These are phyloP conservation scores for Coelinius sp. DNA, from an alignment of 2,888 invertebrate genomes.

Conservation along the genomic window DNA sequence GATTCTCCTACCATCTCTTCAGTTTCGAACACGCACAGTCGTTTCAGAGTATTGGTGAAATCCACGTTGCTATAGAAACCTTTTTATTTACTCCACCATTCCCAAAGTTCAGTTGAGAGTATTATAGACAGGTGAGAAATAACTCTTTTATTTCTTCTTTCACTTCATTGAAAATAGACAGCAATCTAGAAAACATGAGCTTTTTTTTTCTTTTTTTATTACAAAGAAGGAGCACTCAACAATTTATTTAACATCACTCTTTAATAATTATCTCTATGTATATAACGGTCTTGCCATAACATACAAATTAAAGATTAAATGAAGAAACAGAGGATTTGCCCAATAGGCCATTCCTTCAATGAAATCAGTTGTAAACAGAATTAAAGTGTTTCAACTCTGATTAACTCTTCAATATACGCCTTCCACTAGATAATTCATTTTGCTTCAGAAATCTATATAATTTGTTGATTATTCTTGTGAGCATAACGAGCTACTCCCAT, in stretches of 20 bases:
- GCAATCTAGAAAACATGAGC: slow-evolving; percentile 41
- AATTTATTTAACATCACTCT: slow-evolving; percentile 42
- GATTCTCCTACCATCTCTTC: too few species aligned
- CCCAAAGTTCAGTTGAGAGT: neutral
- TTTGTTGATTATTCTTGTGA: slow-evolving; percentile 16
- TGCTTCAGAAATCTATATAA: neutral
- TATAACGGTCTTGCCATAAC: neutral
- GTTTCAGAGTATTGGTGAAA: too few species aligned
- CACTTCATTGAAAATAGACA: neutral
- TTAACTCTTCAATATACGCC: neutral
- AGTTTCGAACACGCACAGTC: too few species aligned
- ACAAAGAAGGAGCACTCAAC: slow-evolving; percentile 45
- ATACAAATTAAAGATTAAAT: neutral
- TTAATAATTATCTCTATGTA: slow-evolving; percentile 15
- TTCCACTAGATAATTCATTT: neutral
- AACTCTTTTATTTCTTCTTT: neutral
- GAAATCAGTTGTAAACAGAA: neutral
- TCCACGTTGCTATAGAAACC: neutral
- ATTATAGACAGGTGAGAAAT: neutral
- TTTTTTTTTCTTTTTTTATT: slow-evolving; percentile 34
- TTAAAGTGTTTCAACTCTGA: neutral
- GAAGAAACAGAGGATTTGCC: neutral
- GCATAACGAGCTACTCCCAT: neutral
- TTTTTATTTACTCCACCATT: neutral
- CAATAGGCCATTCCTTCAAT: neutral